phyloP scores from a whole-genome alignment of 2,113 vertebrate species.

The Sinocyclocheilus grahami region DNA sequence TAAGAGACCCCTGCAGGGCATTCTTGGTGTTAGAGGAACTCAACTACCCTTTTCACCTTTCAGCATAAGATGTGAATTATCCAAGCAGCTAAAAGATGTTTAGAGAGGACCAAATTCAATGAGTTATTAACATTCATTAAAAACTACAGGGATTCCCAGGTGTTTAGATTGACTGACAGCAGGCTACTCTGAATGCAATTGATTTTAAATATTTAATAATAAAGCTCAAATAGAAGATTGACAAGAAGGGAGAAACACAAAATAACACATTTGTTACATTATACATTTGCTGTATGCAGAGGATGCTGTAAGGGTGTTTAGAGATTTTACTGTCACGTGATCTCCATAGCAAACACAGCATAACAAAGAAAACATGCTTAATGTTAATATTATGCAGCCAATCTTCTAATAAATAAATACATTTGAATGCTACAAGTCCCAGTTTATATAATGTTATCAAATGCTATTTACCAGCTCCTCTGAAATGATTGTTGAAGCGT shows the following conservation, averaged over 20 bases:
- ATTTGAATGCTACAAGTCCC: neutral
- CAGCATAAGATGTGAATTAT: neutral
- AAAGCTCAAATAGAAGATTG: neutral
- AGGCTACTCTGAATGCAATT: neutral
- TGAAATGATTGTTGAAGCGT: too few species aligned
- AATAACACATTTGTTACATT: too few species aligned
- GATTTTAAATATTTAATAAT: neutral
- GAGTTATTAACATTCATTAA: too few species aligned
- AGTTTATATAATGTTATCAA: neutral
- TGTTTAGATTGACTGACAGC: neutral
- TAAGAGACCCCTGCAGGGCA: constrained; percentile 11
- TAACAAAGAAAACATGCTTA: too few species aligned
- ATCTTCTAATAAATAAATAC: neutral
- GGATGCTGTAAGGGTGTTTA: too few species aligned
- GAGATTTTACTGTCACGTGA: too few species aligned
- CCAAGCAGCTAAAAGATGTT: neutral
- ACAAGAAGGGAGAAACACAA: neutral
- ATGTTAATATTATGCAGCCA: too few species aligned
- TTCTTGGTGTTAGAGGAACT: neutral
- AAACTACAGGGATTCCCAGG: neutral
- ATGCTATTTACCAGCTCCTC: too few species aligned
- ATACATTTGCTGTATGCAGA: too few species aligned
- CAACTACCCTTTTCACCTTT: neutral
- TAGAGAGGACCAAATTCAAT: neutral
- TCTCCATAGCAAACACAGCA: too few species aligned